phyloP scores from a whole-genome alignment of 2,888 invertebrate species.

The Rhagonycha lutea region DNA sequence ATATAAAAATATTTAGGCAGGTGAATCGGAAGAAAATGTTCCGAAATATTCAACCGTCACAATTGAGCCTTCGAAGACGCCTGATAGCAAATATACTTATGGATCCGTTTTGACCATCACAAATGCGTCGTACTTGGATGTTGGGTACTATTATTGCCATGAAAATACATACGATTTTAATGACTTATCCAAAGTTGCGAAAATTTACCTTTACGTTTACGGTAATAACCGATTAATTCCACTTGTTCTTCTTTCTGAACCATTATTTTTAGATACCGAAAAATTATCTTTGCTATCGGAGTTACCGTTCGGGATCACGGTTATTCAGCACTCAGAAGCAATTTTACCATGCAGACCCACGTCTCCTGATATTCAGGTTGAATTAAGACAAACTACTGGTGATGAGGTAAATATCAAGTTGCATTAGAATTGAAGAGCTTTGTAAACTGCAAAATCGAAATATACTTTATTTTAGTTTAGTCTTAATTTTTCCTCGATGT shows the following conservation, averaged over 20 bases:
- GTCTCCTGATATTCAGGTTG: slow-evolving; percentile 61
- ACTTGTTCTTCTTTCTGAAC: slow-evolving; percentile 14
- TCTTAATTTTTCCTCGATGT: neutral
- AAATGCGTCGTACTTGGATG: slow-evolving; percentile 47
- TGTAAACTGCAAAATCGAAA: neutral
- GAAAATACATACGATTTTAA: slow-evolving; percentile 49
- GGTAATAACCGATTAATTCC: slow-evolving; percentile 48
- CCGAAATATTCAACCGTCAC: slow-evolving; percentile 22
- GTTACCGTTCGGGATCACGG: slow-evolving; percentile 44
- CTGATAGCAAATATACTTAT: slow-evolving; percentile 46
- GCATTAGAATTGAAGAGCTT: neutral
- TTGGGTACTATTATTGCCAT: slow-evolving; percentile 53
- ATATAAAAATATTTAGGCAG: neutral
- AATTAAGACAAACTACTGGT: slow-evolving; percentile 48
- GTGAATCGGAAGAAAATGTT: neutral
- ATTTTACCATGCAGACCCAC: slow-evolving; percentile 68
- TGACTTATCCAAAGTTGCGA: slow-evolving; percentile 48
- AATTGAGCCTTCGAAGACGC: slow-evolving; percentile 20
- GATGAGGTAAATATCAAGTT: slow-evolving; percentile 47
- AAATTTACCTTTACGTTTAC: slow-evolving; percentile 62
- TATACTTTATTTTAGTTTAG: neutral
- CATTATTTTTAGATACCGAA: slow-evolving; percentile 53
- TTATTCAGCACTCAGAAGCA: slow-evolving; percentile 52
- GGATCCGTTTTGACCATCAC: slow-evolving; percentile 55
- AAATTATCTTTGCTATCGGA: slow-evolving; percentile 54